These are phyloP conservation scores for Macrotus californicus DNA, from an alignment of 2,113 vertebrate species.

Conservation along the genomic window DNA sequence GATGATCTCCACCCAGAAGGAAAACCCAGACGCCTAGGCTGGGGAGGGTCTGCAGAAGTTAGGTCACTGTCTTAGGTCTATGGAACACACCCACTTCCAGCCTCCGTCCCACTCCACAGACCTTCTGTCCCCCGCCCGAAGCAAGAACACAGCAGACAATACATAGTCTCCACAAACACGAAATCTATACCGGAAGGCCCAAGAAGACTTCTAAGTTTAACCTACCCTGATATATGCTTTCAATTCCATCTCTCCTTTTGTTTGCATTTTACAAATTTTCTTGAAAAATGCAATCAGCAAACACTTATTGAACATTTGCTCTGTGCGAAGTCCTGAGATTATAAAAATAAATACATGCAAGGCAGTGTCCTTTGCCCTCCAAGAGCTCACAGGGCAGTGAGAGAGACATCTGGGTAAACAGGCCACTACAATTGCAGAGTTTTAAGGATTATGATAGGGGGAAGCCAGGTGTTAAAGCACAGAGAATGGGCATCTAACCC, in stretches of 20 bases:
- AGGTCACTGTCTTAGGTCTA: conserved; percentile 5
- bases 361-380: background rate
- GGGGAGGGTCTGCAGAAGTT: conserved; percentile 22
- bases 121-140: background rate
- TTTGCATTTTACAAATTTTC: background rate
- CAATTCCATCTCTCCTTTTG: background rate
- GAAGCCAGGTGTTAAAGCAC: background rate
- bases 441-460: background rate
- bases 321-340: background rate
- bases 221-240: background rate
- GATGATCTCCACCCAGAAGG: conserved; percentile 77
- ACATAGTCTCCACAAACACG: background rate
- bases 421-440: background rate
- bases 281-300: background rate
- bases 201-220: background rate
- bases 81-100: background rate
- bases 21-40: conserved; percentile 67
- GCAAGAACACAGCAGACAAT: background rate
- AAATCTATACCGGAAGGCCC: background rate
- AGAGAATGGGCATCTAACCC: background rate
- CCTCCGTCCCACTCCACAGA: background rate
- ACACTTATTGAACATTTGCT: background rate
- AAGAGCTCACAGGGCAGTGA: background rate
- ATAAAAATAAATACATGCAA: background rate
- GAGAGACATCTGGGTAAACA: background rate